Evolutionary conservation across 2,888 invertebrate genomes (phyloP), one percentile per base, ranked within the genome.

Genomic region (Sipha maydis): DNA sequence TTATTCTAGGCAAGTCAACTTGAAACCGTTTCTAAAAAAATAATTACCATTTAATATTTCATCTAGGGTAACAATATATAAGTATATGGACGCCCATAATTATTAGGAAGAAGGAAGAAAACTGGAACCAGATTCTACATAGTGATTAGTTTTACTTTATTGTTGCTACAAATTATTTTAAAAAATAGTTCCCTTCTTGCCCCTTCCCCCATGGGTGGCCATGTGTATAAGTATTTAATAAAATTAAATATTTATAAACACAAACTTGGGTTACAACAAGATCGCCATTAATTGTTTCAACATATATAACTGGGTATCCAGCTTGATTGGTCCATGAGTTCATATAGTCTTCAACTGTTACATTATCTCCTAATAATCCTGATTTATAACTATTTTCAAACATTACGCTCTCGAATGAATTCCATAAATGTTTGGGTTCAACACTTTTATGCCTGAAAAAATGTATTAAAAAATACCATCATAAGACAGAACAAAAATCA

Each of bases 241-340:
- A 48, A 61, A n/a, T 69, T n/a, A 21, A 38, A 86, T 34, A 28
- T 5, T 61, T 25, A 31, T 21, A 54, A 17, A 56, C 25, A 0
- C 61, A 21, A 31, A 83, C 85, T 54, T 85, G 85, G 11, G 69
- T 34, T 69, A 85, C 21, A 54, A 69, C 34, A 38, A 78, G 17
- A 54, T 17, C n/a, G 8, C 41, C 4, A 75, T 91, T 75, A 93
- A 93, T 92, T 94, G 94, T 90, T 92, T 92, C 34, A 0, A 95
- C 93, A 0, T 93, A 93, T 9, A 96, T 92, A 0, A 95, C 92
- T 0, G 96, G 96, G 91, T 94, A 95, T 0, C 95, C 95, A 0
- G 94, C 93, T 91, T 96, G 95, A 28, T 94, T 93, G 0, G 95
- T 95, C 96, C 96, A 96, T 0, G 94, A 93, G 91, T 95, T 94